A percentile compares a stretch with the other conserved stretches of the same genome.
phyloP scores from a whole-genome alignment of 1,140 invertebrate genomes.

The Penaeus indicus region DNA sequence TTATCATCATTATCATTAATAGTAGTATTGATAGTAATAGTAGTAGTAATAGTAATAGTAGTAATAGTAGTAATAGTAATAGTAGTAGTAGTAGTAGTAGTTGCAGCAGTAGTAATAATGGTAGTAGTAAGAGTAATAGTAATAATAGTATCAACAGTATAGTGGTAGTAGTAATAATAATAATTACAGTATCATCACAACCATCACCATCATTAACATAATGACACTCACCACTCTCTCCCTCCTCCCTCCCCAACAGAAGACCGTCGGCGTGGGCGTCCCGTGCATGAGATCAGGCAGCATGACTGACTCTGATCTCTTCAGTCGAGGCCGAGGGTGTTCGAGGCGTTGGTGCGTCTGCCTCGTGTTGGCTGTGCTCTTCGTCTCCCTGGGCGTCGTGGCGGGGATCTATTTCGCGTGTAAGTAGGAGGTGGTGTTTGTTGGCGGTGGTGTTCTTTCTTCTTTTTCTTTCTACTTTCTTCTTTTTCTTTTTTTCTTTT shows the following conservation, averaged over 20 bases:
- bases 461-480: no score
- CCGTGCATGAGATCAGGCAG: constrained; percentile 64
- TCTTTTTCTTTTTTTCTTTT: no score
- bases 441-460: neutral
- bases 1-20: no score
- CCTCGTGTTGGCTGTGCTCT: constrained; percentile 84
- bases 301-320: constrained; percentile 61
- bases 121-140: no score
- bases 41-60: no score
- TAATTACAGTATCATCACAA: no score
- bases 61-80: no score
- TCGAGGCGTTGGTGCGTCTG: constrained; percentile 78
- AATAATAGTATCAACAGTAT: no score
- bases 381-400: constrained; percentile 84
- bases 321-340: constrained; percentile 50
- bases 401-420: constrained; percentile 88
- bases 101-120: no score
- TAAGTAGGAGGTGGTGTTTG: constrained; percentile 74
- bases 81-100: no score
- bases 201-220: neutral
- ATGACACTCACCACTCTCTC: neutral
- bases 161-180: no score
- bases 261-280: constrained; percentile 62
- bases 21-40: no score
- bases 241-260: constrained; percentile 31